Evolutionary conservation across 2,113 vertebrate genomes (phyloP), one percentile per base, ranked within the genome.

Genomic region (Dromiciops gliroides): DNA sequence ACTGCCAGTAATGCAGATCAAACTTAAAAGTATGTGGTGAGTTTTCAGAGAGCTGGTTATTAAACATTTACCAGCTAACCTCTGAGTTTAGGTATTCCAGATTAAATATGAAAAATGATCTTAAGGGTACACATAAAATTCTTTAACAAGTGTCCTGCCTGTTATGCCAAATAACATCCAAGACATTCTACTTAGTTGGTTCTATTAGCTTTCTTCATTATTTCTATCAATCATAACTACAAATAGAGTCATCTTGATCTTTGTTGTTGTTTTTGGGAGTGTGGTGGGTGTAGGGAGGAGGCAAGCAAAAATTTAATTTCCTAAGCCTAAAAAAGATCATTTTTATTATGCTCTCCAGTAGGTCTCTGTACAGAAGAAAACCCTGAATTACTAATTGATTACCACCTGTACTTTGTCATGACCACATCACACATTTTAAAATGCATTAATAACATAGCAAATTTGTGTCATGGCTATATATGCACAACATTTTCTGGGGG

Each of bases 101-200:
- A 92, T 24, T 94, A 90, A 93, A 52, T 51, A 95, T 97, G 93
- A 97, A 94, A 96, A 97, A 95, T 0, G 5, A 91, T 52, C 92
- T 95, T 93, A 37, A 28, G 90, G 37, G 92, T 97, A n/a, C 52
- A 91, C 16, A 25, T 47, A 60, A 93, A 94, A 91, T 94, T 96
- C 53, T 97, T 97, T 96, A 96, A 98, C 97, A 96, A 49, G 50
- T 96, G 16, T 25, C 94, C 44, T 83, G 50, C 83, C 95, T 60
- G 94, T 97, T 97, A 97, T 96, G 91, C n/a, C 25, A 97, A 97
- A 83, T 49, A 97, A n/a, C 0, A 0, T 8, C 48, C 93, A 91
- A 92, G 19, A 7, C 2, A 2, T 90, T 94, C 93, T 48, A 92
- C 94, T 96, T 88, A 95, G 93, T n/a, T n/a, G n/a, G n/a, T n/a